Base-by-base conservation (phyloP, 2,888 invertebrate species). In the Rhopalosiphum nymphaeae region DNA sequence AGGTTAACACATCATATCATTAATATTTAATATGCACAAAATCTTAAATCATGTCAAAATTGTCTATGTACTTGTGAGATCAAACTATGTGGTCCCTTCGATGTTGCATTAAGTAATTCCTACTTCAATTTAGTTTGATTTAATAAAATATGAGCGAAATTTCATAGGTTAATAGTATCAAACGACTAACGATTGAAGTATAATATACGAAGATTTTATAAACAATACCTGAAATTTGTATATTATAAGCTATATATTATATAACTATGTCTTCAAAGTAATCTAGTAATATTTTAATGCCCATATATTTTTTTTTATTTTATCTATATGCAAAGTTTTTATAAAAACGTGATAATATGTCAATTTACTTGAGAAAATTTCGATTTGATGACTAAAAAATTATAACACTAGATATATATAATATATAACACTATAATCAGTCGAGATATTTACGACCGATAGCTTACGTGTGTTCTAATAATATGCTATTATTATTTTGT, bases 301-400 rank as follows among this genome's bases (percentile, higher is more conserved):
- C 11, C 5, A n/a, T 16, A 13, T 84, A 56, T 89, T 26, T 16
- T 42, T 78, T n/a, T 85, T 44, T 36, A 46, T 91, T n/a, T 85
- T 44, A 92, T 86, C 91, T 46, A 86, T n/a, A 86, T 86, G 57
- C 16, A 91, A 86, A 92, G 86, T 86, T 78, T 67, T 67, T 46
- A 25, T 46, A 21, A 11, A 91, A 92, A 92, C 91, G 91, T 86
- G 91, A 92, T 86, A 61, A 57, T 61, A 92, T 92, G 91, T 61
- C 44, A 4, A 91, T 86, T 86, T 46, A 7, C 26, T 92, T 46
- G 46, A 86, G 36, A 46, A 92, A 57, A 86, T 86, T 61, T 91
- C 7, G n/a, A 67, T 56, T 89, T 29, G 26, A 57, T 67, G 67
- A n/a, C 46, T 56, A 61, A n/a, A 90, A n/a, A 89, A 9, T 29